Base-by-base conservation (phyloP, 2,888 invertebrate genomes). In the Miltochrista miniata region DNA sequence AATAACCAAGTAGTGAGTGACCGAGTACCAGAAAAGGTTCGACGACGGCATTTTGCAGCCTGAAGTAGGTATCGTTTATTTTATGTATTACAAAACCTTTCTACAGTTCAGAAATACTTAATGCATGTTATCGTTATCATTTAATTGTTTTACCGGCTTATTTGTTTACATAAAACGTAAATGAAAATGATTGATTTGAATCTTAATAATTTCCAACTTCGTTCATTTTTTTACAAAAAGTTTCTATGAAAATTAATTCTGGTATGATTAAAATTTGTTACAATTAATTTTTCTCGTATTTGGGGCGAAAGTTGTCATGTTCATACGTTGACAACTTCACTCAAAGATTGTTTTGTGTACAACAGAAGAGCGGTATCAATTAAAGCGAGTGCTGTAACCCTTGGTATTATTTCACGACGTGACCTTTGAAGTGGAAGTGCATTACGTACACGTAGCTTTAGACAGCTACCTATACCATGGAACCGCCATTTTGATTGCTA, bases 401-500 rank as follows among this genome's bases (percentile, higher is more conserved):
- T 58, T 44, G 53, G 48, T 45, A 40, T 43, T 54, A 59, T 68
- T 66, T 64, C 52, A 53, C 48, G 54, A 42, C 54, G 36, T 70
- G 75, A 75, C 64, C 71, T 77, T 76, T 76, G 67, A 67, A 65
- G 64, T 69, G 53, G 40, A 67, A 61, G 65, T 71, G 72, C 62
- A 68, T 74, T 68, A 71, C 77, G 81, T 80, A 86, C 83, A 86
- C 85, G 84, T 85, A 85, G 79, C 72, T 83, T 67, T 74, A 72
- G 52, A 70, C 72, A 80, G 74, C 71, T 76, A 77, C 14, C 13
- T 13, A 15, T 77, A 80, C 83, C 81, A 82, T 83, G 76, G 79
- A 80, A 86, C 87, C 87, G 89, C 89, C 89, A 90, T 90, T 89
- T 90, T 88, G 89, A 86, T 85, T 87, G 80, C 83, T 81, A 83